Evolutionary conservation across 2,888 invertebrate genomes (phyloP).

Genomic region (Saturnia pavonia): DNA sequence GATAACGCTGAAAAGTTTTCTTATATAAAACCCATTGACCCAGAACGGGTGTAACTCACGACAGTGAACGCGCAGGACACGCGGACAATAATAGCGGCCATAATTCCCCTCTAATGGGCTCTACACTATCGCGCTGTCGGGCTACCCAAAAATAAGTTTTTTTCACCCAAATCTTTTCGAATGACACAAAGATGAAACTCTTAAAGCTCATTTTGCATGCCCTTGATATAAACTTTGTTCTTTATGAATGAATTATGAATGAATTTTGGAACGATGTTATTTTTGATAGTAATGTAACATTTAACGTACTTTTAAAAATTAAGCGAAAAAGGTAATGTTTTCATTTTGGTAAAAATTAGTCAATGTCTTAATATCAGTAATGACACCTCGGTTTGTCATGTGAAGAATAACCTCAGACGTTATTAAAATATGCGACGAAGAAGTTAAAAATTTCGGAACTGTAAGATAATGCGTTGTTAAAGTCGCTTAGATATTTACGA

Average conservation of each 20-base stretch:
- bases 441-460: background rate
- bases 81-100: constrained; percentile 75
- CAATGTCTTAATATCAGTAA: background rate
- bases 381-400: background rate
- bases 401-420: background rate
- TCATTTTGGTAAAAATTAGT: no score
- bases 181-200: constrained; percentile 38
- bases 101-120: constrained; percentile 80
- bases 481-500: background rate
- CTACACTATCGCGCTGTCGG: constrained; percentile 80
- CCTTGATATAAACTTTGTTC: constrained; percentile 10
- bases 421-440: background rate
- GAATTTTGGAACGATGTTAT: background rate
- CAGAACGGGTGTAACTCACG: constrained; percentile 69
- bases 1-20: constrained; percentile 54
- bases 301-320: background rate
- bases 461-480: background rate
- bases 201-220: constrained; percentile 45
- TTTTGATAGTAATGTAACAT: background rate
- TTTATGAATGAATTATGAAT: background rate
- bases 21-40: constrained; percentile 75
- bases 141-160: constrained; percentile 75
- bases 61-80: constrained; percentile 65
- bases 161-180: constrained; percentile 57
- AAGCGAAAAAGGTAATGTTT: no score